These are phyloP conservation scores for Eupristina koningsbergeri DNA, from an alignment of 1,140 invertebrate species.

Conservation along the genomic window DNA sequence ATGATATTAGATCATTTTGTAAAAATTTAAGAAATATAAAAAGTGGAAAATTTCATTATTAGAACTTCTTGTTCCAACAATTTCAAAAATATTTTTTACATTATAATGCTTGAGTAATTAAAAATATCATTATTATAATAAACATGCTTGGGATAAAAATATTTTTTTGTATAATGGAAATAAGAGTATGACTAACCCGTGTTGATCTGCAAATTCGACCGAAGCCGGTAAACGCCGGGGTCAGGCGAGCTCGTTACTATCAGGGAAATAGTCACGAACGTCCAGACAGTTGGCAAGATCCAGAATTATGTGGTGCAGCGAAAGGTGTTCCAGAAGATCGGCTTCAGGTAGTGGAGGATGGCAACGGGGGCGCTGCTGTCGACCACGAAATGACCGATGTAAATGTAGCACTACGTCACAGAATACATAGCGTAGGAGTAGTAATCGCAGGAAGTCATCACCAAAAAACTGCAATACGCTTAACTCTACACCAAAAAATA, in stretches of 20 bases:
- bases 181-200: conserved; percentile 24
- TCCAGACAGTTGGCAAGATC: conserved; percentile 88
- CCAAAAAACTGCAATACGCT: conserved; percentile 91
- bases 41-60: too few species aligned
- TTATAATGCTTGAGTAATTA: too few species aligned
- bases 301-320: conserved; percentile 85
- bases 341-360: conserved; percentile 90
- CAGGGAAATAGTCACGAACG: conserved; percentile 83
- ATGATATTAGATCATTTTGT: too few species aligned
- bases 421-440: conserved; percentile 93
- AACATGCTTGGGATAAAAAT: too few species aligned
- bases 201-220: conserved; percentile 51
- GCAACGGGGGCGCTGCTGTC: conserved; percentile 87
- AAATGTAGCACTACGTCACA: conserved; percentile 90
- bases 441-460: conserved; percentile 92
- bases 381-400: conserved; percentile 86
- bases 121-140: too few species aligned
- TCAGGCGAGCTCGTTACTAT: conserved; percentile 83
- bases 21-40: too few species aligned
- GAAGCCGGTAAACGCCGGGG: conserved; percentile 72
- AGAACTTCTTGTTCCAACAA: too few species aligned
- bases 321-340: conserved; percentile 91
- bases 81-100: too few species aligned
- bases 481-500: conserved; percentile 76
- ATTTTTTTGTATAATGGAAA: neutral